Evolutionary conservation across 23 tunicate genomes (phyloP).

Genomic region (Oikopleura albicans): DNA sequence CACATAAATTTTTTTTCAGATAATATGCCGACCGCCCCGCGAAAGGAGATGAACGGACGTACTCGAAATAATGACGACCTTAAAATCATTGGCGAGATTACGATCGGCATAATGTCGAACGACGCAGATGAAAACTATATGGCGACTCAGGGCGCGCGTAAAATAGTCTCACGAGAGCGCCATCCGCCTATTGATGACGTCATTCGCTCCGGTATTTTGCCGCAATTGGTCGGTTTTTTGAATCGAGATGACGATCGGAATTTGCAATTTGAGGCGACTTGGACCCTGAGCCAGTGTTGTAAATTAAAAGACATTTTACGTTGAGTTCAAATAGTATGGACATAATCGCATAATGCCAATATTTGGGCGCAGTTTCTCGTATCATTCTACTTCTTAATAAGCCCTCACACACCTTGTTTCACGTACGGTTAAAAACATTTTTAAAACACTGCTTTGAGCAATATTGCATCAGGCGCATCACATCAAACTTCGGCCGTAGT

Average conservation of each 20-base stretch:
- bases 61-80: slow-evolving; percentile 8
- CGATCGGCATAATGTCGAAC: background rate
- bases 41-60: slow-evolving; percentile 50
- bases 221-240: slow-evolving; percentile 57
- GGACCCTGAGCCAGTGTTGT: too few relatives aligned
- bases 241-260: slow-evolving; percentile 35
- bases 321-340: too few relatives aligned
- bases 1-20: too few relatives aligned
- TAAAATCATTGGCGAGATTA: slow-evolving; percentile 47
- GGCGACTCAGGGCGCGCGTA: slow-evolving; percentile 47
- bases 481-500: slow-evolving; percentile 84
- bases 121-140: background rate
- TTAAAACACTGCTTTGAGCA: slow-evolving; percentile 84
- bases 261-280: slow-evolving; percentile 90
- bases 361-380: too few relatives aligned
- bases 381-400: too few relatives aligned
- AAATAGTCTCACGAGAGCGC: slow-evolving; percentile 65
- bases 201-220: slow-evolving; percentile 50
- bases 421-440: too few relatives aligned
- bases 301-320: too few relatives aligned
- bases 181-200: slow-evolving; percentile 75
- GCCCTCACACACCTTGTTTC: too few relatives aligned
- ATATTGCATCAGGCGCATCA: slow-evolving; percentile 84
- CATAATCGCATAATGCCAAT: too few relatives aligned
- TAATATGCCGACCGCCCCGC: slow-evolving; percentile 59